Evolutionary conservation across 2,888 invertebrate genomes (phyloP).

Genomic region (Tenthredo distinguenda): DNA sequence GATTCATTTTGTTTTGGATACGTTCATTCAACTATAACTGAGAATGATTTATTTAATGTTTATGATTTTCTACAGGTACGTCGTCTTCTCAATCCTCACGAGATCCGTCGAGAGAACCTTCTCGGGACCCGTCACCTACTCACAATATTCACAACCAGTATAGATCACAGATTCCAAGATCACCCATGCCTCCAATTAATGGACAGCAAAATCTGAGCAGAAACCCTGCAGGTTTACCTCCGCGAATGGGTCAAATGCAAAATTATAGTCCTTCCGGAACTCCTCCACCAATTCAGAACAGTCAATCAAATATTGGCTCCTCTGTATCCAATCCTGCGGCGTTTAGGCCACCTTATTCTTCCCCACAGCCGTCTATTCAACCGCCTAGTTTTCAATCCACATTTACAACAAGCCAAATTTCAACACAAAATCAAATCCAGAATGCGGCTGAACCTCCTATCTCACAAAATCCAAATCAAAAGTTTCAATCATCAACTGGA

Average conservation of each 20-base stretch:
- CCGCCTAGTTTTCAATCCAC: conserved; percentile 37
- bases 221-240: conserved; percentile 55
- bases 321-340: conserved; percentile 27
- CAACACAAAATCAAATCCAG: conserved; percentile 51
- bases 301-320: conserved; percentile 22
- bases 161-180: conserved; percentile 66
- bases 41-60: neutral
- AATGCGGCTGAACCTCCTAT: conserved; percentile 34
- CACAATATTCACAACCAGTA: conserved; percentile 70
- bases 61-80: conserved; percentile 69
- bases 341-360: conserved; percentile 47
- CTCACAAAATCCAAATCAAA: neutral
- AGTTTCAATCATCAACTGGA: neutral
- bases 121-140: conserved; percentile 76
- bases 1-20: neutral
- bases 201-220: conserved; percentile 63
- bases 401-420: conserved; percentile 23
- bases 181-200: conserved; percentile 71
- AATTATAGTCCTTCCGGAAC: conserved; percentile 49
- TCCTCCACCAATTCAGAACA: conserved; percentile 46
- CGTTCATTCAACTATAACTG: neutral
- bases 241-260: conserved; percentile 55
- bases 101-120: conserved; percentile 78
- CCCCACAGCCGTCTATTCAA: conserved; percentile 47
- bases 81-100: conserved; percentile 78